These are phyloP conservation scores for Equus przewalskii DNA, from an alignment of 2,113 vertebrate species.

Conservation along the genomic window DNA sequence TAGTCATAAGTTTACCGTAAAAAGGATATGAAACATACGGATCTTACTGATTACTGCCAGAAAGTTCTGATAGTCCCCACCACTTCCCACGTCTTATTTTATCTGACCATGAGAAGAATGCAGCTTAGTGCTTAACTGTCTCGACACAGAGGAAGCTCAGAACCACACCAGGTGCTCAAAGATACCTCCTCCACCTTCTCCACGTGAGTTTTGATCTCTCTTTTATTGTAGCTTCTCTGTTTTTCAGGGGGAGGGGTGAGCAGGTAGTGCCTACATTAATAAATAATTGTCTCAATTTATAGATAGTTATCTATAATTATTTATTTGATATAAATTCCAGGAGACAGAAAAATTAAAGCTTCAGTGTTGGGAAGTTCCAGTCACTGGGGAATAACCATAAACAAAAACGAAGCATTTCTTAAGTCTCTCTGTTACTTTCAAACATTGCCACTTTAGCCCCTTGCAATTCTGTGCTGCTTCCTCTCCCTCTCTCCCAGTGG, in stretches of 20 bases:
- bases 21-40: background rate
- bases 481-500: background rate
- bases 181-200: background rate
- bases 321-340: background rate
- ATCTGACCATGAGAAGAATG: background rate
- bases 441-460: background rate
- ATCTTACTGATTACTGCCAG: background rate
- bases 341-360: background rate
- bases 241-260: too few relatives aligned
- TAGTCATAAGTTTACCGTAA: background rate
- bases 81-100: background rate
- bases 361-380: background rate
- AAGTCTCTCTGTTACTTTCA: background rate
- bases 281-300: background rate
- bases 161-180: background rate
- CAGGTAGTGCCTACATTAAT: background rate
- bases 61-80: background rate
- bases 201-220: background rate
- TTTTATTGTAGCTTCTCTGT: background rate
- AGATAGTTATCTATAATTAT: background rate
- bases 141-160: background rate
- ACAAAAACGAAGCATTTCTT: background rate
- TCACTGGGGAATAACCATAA: background rate
- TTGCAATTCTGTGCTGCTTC: background rate
- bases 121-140: background rate